phyloP scores from a whole-genome alignment of 1,140 invertebrate genomes.

The Anthonomus grandis region DNA sequence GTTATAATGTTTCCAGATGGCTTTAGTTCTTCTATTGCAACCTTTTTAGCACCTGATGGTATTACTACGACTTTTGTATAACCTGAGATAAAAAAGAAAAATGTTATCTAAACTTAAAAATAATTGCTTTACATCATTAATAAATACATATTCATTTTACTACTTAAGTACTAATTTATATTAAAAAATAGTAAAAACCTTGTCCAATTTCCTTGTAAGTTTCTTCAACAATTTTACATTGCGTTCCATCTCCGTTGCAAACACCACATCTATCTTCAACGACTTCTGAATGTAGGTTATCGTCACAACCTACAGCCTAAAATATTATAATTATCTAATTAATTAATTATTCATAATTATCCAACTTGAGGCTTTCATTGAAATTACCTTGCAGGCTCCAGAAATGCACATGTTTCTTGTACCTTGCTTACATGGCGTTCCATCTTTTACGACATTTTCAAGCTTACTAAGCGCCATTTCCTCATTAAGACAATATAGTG shows the following conservation, averaged over 20 bases:
- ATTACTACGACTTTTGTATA: constrained; percentile 49
- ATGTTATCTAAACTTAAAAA: neutral
- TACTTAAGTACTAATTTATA: neutral
- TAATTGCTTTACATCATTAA: neutral
- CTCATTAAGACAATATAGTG: constrained; percentile 57
- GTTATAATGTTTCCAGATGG: constrained; percentile 49
- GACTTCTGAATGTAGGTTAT: constrained; percentile 60
- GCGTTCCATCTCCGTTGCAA: constrained; percentile 66
- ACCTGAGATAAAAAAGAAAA: constrained; percentile 31
- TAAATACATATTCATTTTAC: too few species aligned
- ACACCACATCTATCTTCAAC: constrained; percentile 66
- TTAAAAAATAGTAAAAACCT: constrained; percentile 28
- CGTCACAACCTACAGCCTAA: constrained; percentile 68
- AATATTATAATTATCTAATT: too few species aligned
- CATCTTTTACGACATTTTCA: constrained; percentile 50
- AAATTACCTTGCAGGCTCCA: constrained; percentile 55
- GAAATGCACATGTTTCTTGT: constrained; percentile 58
- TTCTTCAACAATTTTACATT: constrained; percentile 53
- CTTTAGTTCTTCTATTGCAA: constrained; percentile 45
- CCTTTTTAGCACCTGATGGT: constrained; percentile 49
- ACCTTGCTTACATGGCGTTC: constrained; percentile 58
- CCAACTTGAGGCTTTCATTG: too few species aligned
- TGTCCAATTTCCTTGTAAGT: constrained; percentile 38
- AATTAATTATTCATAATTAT: too few species aligned
- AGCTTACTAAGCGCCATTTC: constrained; percentile 48